A percentile compares a stretch with the other conserved stretches of the same genome.
Evolutionary conservation across 2,113 vertebrate genomes (phyloP).

Genomic region (Macroglossus sobrinus): DNA sequence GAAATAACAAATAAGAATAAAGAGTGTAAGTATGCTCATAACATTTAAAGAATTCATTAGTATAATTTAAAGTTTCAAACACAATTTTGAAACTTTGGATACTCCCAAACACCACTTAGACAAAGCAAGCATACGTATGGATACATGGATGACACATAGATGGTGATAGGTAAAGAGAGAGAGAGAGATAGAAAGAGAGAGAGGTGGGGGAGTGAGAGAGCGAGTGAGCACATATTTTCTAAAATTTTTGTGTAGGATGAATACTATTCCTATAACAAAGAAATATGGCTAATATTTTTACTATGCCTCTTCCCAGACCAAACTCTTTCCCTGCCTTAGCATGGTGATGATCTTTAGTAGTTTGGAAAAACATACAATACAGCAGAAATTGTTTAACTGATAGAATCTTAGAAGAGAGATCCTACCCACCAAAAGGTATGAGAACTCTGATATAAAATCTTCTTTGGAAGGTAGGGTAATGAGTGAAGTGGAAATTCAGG

Average conservation of each 20-base stretch:
- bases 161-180: not conserved
- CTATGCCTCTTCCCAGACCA: not conserved
- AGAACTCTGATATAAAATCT: not conserved
- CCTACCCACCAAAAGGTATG: not conserved
- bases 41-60: not conserved
- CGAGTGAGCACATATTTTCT: not conserved
- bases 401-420: not conserved
- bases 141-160: not conserved
- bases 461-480: not conserved
- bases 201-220: not conserved
- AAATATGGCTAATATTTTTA: not conserved
- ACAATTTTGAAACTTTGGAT: not conserved
- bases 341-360: not conserved
- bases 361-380: not conserved
- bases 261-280: not conserved
- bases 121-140: not conserved
- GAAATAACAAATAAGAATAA: not conserved
- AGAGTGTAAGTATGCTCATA: not conserved
- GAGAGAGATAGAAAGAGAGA: not conserved
- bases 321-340: not conserved
- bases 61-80: not conserved
- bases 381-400: not conserved
- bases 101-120: not conserved
- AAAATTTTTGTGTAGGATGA: not conserved
- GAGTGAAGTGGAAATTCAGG: not conserved